phyloP scores from a whole-genome alignment of 2,888 invertebrate genomes.

The Drosophila cyrtoloma region DNA sequence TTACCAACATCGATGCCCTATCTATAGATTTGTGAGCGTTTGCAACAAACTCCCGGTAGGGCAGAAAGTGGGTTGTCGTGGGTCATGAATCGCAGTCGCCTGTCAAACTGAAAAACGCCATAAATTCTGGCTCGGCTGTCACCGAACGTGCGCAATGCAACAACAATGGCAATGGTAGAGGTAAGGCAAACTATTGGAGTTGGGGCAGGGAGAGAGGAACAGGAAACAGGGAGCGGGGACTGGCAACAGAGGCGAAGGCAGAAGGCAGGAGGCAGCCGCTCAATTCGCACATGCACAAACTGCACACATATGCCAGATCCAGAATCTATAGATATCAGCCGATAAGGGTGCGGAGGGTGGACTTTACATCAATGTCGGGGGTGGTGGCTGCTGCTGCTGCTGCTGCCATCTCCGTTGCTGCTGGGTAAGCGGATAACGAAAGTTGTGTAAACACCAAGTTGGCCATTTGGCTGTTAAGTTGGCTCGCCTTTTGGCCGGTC shows the following conservation, averaged over 20 bases:
- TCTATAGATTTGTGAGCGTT: slow-evolving; percentile 14
- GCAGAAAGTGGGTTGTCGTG: slow-evolving; percentile 59
- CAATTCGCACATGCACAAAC: slow-evolving; percentile 72
- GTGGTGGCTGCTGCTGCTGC: slow-evolving; percentile 40
- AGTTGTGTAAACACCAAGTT: slow-evolving; percentile 60
- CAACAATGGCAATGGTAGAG: slow-evolving; percentile 49
- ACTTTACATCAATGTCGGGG: slow-evolving; percentile 46
- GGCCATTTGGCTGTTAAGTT: slow-evolving; percentile 17
- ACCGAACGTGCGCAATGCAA: slow-evolving; percentile 49
- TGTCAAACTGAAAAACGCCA: slow-evolving; percentile 82
- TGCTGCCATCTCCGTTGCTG: background rate
- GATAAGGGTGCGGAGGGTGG: slow-evolving; percentile 47
- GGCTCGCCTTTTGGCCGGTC: slow-evolving; percentile 62
- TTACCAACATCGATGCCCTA: slow-evolving; percentile 13
- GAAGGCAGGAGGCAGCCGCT: slow-evolving; percentile 33
- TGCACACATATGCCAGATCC: slow-evolving; percentile 71
- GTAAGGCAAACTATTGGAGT: slow-evolving; percentile 32
- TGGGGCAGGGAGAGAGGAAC: slow-evolving; percentile 22
- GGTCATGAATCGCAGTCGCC: slow-evolving; percentile 53
- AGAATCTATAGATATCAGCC: slow-evolving; percentile 35
- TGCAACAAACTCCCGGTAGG: slow-evolving; percentile 7
- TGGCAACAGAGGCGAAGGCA: slow-evolving; percentile 6
- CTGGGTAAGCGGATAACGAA: slow-evolving; percentile 69
- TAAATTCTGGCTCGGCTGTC: slow-evolving; percentile 74
- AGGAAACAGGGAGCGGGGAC: background rate